Conservation (phyloP, 1,140 invertebrate species). For the Drosophila persimilis region DNA sequence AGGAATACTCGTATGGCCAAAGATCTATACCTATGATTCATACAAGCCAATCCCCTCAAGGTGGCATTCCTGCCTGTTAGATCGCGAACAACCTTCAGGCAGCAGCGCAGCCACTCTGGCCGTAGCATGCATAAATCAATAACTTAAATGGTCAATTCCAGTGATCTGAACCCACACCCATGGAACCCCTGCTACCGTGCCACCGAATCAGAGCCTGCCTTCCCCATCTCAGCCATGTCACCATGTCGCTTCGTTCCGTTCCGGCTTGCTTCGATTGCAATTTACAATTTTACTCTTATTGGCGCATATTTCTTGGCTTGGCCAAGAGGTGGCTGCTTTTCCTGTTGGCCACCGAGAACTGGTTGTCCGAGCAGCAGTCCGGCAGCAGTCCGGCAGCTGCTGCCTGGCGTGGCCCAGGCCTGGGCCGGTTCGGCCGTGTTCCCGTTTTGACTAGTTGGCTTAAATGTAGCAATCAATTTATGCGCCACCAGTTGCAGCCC, state of each 20-base stretch:
- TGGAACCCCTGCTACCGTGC: neutral
- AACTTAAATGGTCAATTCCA: conserved; percentile 16
- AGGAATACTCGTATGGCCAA: neutral
- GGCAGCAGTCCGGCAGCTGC: conserved; percentile 38
- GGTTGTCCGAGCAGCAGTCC: conserved; percentile 47
- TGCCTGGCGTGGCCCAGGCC: conserved; percentile 44
- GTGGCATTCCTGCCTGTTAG: conserved; percentile 35
- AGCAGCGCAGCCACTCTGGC: conserved; percentile 4
- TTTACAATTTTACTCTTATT: conserved; percentile 47
- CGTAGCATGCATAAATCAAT: conserved; percentile 33
- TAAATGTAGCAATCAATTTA: conserved; percentile 74
- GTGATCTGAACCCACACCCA: conserved; percentile 44
- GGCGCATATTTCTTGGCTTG: conserved; percentile 57
- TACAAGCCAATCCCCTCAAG: conserved; percentile 15
- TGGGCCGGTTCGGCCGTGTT: conserved; percentile 19
- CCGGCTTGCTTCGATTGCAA: conserved; percentile 36
- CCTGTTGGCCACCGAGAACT: conserved; percentile 56
- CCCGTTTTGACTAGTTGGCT: conserved; percentile 65
- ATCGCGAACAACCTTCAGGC: conserved; percentile 41
- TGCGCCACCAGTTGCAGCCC: conserved; percentile 44
- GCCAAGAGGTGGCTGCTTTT: conserved; percentile 37
- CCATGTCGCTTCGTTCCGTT: conserved; percentile 18
- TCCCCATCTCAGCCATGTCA: conserved; percentile 35
- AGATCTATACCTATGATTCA: conserved; percentile 24
- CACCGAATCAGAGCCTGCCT: conserved; percentile 11